Evolutionary conservation across 2,888 invertebrate species (phyloP).

Genomic region (Rhingia rostrata): DNA sequence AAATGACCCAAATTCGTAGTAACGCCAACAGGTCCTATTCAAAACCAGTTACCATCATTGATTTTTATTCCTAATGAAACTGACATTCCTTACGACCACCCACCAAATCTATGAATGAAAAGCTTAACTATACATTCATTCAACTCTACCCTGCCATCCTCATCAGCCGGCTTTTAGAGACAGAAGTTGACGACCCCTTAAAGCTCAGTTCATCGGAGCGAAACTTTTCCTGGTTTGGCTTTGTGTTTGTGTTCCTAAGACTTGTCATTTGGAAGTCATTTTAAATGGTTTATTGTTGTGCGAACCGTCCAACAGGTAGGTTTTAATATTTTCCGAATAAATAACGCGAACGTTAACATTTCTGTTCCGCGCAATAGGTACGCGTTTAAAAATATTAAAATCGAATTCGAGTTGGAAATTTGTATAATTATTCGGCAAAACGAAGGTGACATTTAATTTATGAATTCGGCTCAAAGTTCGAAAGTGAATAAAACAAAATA

Average conservation of each 20-base stretch:
- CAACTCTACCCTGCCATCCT: background rate
- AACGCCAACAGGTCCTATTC: too few species aligned
- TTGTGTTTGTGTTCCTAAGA: background rate
- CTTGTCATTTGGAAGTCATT: background rate
- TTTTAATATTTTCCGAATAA: background rate
- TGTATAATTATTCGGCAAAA: too few species aligned
- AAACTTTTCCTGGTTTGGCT: conserved; percentile 12
- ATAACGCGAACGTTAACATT: background rate
- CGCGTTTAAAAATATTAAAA: background rate
- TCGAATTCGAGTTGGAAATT: too few species aligned
- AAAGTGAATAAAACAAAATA: too few species aligned
- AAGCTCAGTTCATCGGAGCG: conserved; percentile 15
- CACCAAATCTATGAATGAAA: conserved; percentile 59
- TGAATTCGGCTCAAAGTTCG: too few species aligned
- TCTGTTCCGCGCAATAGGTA: too few species aligned
- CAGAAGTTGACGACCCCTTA: conserved; percentile 1
- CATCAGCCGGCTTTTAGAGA: background rate
- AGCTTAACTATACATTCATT: conserved; percentile 49
- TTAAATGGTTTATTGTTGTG: conserved; percentile 42
- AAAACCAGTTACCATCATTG: too few species aligned
- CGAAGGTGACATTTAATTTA: too few species aligned
- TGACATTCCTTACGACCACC: too few species aligned
- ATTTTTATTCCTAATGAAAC: too few species aligned
- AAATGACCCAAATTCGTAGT: too few species aligned
- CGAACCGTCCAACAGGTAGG: conserved; percentile 55